Conservation (phyloP, 2,113 vertebrate genomes). For the Seriola rivoliana region DNA sequence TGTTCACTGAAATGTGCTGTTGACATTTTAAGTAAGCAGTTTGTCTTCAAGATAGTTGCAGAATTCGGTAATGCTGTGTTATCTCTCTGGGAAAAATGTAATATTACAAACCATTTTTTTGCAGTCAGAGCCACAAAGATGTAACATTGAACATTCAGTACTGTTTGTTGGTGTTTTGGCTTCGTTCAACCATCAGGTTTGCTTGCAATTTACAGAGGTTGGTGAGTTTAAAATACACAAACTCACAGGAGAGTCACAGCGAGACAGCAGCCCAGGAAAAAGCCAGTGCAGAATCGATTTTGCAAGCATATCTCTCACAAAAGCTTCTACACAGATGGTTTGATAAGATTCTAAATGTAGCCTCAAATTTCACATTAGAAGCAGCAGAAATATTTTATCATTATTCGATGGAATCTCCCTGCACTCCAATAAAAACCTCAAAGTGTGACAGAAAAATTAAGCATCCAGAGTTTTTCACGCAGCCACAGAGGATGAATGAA, state of each 20-base stretch:
- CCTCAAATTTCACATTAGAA: slow-evolving; percentile 37
- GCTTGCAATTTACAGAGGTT: slow-evolving; percentile 9
- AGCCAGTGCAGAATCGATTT: slow-evolving; percentile 19
- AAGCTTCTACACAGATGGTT: slow-evolving; percentile 23
- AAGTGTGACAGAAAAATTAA: slow-evolving; percentile 29
- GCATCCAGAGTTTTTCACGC: slow-evolving; percentile 18
- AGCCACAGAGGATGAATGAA: slow-evolving; percentile 19
- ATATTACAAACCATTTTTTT: background rate
- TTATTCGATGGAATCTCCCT: slow-evolving; percentile 39
- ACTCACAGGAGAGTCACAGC: background rate
- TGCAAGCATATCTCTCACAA: slow-evolving; percentile 21
- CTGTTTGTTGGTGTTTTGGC: background rate
- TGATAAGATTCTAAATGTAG: slow-evolving; percentile 34
- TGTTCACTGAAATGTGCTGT: slow-evolving; percentile 35
- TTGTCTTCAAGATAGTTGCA: background rate
- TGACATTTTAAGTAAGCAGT: slow-evolving; percentile 34
- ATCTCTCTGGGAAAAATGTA: slow-evolving; percentile 3
- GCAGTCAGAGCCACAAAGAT: background rate
- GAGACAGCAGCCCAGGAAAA: background rate
- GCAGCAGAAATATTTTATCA: slow-evolving; percentile 45
- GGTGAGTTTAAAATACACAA: background rate
- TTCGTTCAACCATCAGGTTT: background rate
- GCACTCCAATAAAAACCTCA: slow-evolving; percentile 22
- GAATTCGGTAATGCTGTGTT: slow-evolving; percentile 10
- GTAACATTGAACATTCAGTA: background rate